These are phyloP conservation scores for Apamea epomidion DNA, from an alignment of 2,888 invertebrate genomes.

Conservation along the genomic window DNA sequence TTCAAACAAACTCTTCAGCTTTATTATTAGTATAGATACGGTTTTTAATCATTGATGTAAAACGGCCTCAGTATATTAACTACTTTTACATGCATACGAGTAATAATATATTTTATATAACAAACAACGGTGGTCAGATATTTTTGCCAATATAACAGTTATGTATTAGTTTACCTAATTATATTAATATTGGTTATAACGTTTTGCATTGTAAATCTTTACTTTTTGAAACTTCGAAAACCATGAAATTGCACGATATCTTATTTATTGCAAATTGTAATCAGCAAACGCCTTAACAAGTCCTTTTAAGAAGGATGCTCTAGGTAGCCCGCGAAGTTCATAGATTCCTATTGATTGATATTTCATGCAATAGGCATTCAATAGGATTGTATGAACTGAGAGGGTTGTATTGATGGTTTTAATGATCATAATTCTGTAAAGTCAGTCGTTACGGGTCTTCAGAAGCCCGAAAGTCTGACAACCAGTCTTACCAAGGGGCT, in stretches of 20 bases:
- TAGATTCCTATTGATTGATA: too few relatives aligned
- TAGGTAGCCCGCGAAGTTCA: too few relatives aligned
- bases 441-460: too few relatives aligned
- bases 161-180: not conserved
- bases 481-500: too few relatives aligned
- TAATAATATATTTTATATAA: not conserved
- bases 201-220: not conserved
- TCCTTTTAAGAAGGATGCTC: too few relatives aligned
- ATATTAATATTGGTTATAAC: not conserved
- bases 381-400: too few relatives aligned
- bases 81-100: not conserved
- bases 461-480: too few relatives aligned
- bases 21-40: too few relatives aligned
- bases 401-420: too few relatives aligned
- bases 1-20: too few relatives aligned
- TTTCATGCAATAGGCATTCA: too few relatives aligned
- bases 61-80: not conserved
- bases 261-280: not conserved
- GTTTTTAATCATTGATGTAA: not conserved
- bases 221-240: not conserved
- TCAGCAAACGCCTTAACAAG: not conserved
- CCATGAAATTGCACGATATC: not conserved
- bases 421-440: too few relatives aligned
- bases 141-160: not conserved
- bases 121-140: not conserved